Conservation (phyloP, 1,140 invertebrate species). For the Gryllus bimaculatus region DNA sequence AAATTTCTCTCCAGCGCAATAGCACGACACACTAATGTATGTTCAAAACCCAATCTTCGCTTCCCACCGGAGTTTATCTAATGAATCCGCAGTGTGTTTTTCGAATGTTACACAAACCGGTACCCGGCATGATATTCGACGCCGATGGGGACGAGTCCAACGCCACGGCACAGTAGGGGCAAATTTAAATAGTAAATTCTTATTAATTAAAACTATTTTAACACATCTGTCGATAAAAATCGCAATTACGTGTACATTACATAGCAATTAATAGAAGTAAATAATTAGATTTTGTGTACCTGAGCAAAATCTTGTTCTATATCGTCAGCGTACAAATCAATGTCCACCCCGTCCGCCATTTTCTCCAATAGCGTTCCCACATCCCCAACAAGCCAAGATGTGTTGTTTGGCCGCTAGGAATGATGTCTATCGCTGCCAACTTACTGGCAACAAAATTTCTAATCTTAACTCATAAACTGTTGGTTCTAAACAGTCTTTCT, state of each 20-base stretch:
- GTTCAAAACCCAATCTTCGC: background rate
- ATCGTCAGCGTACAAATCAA: slow-evolving; percentile 94
- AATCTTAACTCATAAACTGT: no score
- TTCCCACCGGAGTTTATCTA: background rate
- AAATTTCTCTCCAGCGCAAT: no score
- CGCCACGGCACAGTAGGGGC: background rate
- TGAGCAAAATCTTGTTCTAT: slow-evolving; percentile 90
- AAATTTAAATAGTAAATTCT: background rate
- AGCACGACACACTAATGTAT: no score
- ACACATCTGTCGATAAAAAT: no score
- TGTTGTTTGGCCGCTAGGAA: no score
- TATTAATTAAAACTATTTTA: no score
- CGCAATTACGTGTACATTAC: background rate
- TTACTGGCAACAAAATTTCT: no score
- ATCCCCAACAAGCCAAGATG: background rate
- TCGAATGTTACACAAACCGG: slow-evolving; percentile 3
- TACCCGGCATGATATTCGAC: background rate
- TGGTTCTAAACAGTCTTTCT: no score
- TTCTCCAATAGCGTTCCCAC: slow-evolving; percentile 34
- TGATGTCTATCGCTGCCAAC: no score
- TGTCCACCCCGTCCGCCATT: slow-evolving; percentile 91
- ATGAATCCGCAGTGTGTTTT: background rate
- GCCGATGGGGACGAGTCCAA: background rate
- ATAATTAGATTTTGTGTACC: slow-evolving; percentile 37
- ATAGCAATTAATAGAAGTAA: background rate